Conservation (phyloP, 37 sponge, comb jelly and placozoan genomes). For the Haliclona indistincta region DNA sequence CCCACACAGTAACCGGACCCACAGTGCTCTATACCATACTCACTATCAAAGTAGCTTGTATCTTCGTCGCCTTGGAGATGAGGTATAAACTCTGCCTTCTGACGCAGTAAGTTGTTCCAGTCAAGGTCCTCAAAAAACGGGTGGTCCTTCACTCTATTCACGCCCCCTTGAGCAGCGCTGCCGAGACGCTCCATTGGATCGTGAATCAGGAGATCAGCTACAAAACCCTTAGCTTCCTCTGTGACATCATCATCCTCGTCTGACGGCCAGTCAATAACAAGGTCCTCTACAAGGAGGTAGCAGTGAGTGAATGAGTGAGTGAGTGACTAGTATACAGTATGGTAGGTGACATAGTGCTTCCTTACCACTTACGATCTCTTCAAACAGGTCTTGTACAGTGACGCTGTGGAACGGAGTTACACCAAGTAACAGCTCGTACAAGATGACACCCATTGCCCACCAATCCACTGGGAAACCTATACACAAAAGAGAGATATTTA, state of each 20-base stretch:
- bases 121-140: constrained; percentile 79
- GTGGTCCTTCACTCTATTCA: constrained; percentile 77
- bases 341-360: neutral
- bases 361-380: constrained; percentile 88
- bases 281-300: constrained; percentile 60
- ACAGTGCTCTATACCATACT: no score
- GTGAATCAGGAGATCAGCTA: constrained; percentile 69
- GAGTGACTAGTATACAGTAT: neutral
- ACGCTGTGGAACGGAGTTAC: constrained; percentile 86
- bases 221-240: constrained; percentile 73
- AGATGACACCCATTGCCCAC: constrained; percentile 99
- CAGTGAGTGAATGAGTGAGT: neutral
- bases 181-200: constrained; percentile 82
- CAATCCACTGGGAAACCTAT: constrained; percentile 85
- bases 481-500: neutral
- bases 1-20: no score
- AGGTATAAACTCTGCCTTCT: constrained; percentile 96
- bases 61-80: constrained; percentile 92
- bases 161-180: constrained; percentile 62
- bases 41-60: constrained; percentile 97
- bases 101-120: constrained; percentile 84
- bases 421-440: constrained; percentile 95
- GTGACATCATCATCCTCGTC: constrained; percentile 77
- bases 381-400: constrained; percentile 93
- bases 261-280: constrained; percentile 76